Evolutionary conservation across 2,888 invertebrate species (phyloP).

Genomic region (Carcina quercana): DNA sequence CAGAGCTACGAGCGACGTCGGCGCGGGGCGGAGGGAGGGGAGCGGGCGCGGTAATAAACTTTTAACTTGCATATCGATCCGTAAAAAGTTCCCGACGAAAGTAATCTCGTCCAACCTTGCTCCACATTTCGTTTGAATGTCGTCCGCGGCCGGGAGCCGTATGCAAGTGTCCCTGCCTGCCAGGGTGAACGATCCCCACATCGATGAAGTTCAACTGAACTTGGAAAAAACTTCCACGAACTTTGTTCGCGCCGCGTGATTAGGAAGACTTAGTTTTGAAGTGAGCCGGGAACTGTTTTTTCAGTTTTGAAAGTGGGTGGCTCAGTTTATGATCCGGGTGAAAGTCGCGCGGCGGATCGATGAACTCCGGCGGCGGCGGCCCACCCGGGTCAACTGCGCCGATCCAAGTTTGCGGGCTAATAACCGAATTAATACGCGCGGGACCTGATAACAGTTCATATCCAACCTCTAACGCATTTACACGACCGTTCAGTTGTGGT

Average conservation of each 20-base stretch:
- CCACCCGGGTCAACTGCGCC: constrained; percentile 58
- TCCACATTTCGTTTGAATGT: constrained; percentile 69
- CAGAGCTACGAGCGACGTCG: constrained; percentile 46
- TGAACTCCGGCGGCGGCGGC: constrained; percentile 67
- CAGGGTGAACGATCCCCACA: constrained; percentile 71
- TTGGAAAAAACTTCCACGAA: constrained; percentile 68
- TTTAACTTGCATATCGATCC: constrained; percentile 66
- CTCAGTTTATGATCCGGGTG: constrained; percentile 73
- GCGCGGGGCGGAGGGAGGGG: constrained; percentile 33
- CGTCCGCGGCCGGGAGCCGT: constrained; percentile 47
- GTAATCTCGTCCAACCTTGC: constrained; percentile 70
- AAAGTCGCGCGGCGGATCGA: constrained; percentile 57
- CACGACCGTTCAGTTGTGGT: too few relatives aligned
- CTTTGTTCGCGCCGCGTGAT: constrained; percentile 70
- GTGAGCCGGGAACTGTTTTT: constrained; percentile 69
- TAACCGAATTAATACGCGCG: constrained; percentile 65
- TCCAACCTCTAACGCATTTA: too few relatives aligned
- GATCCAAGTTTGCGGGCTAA: constrained; percentile 69
- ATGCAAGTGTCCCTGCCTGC: constrained; percentile 71
- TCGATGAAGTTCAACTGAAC: constrained; percentile 70
- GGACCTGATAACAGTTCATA: constrained; percentile 48
- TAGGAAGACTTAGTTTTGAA: constrained; percentile 74
- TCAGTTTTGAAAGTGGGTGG: constrained; percentile 73
- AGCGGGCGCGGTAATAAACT: constrained; percentile 53
- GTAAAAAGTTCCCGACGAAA: constrained; percentile 65